Evolutionary conservation across 2,797 vertebrate species (phyloP).

Genomic region (Sebastes itinus): DNA sequence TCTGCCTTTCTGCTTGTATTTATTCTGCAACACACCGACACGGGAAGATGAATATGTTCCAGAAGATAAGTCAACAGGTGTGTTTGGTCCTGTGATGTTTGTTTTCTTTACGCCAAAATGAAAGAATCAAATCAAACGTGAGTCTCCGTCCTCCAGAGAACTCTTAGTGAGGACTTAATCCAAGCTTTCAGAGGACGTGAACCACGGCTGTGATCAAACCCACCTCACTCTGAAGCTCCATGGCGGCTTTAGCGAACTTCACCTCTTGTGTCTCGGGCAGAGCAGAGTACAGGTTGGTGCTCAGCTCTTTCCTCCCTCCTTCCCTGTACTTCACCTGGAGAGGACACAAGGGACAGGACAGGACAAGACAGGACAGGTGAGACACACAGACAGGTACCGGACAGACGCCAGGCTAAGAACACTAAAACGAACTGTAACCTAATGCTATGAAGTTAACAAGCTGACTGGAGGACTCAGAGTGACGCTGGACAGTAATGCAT

Average conservation of each 20-base stretch:
- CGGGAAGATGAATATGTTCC: rapidly evolving
- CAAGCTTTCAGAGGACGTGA: no score
- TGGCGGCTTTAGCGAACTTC: conserved; percentile 63
- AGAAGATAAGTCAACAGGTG: no score
- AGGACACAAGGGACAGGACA: no score
- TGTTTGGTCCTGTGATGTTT: background rate
- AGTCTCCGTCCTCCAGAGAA: background rate
- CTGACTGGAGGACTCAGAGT: no score
- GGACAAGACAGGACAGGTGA: no score
- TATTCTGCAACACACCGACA: conserved; percentile 57
- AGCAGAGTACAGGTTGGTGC: conserved; percentile 61
- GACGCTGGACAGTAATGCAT: no score
- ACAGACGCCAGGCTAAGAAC: no score
- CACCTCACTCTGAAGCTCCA: conserved; percentile 87
- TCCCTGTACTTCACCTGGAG: conserved; percentile 70
- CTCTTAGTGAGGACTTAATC: no score
- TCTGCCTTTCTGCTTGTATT: conserved; percentile 75
- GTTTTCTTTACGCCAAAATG: background rate
- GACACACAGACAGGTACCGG: no score
- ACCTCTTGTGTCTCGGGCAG: conserved; percentile 67
- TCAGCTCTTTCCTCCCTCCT: conserved; percentile 48
- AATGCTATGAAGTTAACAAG: no score
- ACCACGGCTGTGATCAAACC: background rate
- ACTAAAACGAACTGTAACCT: no score
- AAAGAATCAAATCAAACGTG: background rate